Evolutionary conservation across 2,888 invertebrate genomes (phyloP), one percentile per base, ranked within the genome.

Genomic region (Strigamia crassipes): DNA sequence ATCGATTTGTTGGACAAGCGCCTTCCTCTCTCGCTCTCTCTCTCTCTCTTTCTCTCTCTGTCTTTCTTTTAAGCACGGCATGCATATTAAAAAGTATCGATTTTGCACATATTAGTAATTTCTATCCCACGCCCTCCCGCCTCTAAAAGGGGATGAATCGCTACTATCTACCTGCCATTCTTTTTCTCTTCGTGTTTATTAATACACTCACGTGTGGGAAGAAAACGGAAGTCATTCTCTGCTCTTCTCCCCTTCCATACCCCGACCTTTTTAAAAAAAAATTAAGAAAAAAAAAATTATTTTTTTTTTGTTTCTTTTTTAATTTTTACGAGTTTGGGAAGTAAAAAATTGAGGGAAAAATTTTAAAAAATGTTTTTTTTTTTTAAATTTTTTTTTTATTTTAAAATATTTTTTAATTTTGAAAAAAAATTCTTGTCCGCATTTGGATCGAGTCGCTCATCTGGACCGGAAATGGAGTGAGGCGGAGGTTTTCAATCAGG

Each of bases 11-110:
- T 80, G 46, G 80, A 80, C 61, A 73, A 78, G 42, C 79, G 27
- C 79, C 81, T 51, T 41, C 78, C 42, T 61, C n/a, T 73, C 42
- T 31, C 80, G 27, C 46, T 51, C 41, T 79, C 77, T 79, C 51
- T 82, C 79, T 42, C 27, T 82, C 79, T 46, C 61, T 51, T 38
- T 77, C 38, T 78, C 27, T 78, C 83, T 82, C 42, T 83, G 80
- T 78, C 82, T 80, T 82, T 82, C 82, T 80, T 80, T 85, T 84
- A 84, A 84, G 83, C 84, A 84, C 83, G 84, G 83, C 84, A 84
- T 85, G 85, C 85, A 85, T 85, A 85, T 85, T 85, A 85, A 85
- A 85, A 85, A 85, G 85, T 85, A 85, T 85, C 84, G 85, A 85
- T 85, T 85, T 85, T 84, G 82, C 79, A 79, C 83, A 84, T 84